Conservation (phyloP, 2,888 invertebrate genomes). For the Byasa hedistus region DNA sequence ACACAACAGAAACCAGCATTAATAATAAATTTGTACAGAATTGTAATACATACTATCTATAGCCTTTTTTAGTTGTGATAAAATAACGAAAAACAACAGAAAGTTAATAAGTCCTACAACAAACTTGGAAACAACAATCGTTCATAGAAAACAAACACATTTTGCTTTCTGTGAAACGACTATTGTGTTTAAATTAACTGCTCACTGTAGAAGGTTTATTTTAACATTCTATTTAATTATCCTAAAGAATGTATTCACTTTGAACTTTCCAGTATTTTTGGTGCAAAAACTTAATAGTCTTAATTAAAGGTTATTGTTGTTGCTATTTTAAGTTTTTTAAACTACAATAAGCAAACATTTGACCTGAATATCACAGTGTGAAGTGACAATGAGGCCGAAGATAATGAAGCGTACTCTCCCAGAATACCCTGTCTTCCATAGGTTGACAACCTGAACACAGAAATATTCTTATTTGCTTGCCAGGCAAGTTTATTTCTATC, state of each 20-base stretch:
- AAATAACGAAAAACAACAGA: not conserved
- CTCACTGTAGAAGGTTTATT: not conserved
- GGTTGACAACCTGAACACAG: too few species aligned
- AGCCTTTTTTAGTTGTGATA: not conserved
- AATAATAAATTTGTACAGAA: not conserved
- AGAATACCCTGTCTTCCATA: too few species aligned
- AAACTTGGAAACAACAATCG: not conserved
- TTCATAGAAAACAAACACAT: not conserved
- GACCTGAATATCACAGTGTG: too few species aligned
- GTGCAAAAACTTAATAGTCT: not conserved
- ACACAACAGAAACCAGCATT: not conserved
- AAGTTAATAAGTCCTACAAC: not conserved
- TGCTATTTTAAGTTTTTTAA: too few species aligned
- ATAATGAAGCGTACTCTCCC: too few species aligned
- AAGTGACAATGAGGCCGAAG: too few species aligned
- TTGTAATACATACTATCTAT: not conserved
- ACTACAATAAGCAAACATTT: too few species aligned
- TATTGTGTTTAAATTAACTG: not conserved
- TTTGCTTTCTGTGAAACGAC: conserved; percentile 3
- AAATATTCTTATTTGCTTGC: too few species aligned
- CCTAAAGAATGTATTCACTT: not conserved
- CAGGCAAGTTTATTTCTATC: too few species aligned
- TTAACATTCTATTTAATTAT: conserved; percentile 6
- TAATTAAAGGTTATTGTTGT: not conserved
- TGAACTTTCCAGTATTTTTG: not conserved